phyloP scores from a whole-genome alignment of 1,140 invertebrate genomes.

The Cydia pomonella region DNA sequence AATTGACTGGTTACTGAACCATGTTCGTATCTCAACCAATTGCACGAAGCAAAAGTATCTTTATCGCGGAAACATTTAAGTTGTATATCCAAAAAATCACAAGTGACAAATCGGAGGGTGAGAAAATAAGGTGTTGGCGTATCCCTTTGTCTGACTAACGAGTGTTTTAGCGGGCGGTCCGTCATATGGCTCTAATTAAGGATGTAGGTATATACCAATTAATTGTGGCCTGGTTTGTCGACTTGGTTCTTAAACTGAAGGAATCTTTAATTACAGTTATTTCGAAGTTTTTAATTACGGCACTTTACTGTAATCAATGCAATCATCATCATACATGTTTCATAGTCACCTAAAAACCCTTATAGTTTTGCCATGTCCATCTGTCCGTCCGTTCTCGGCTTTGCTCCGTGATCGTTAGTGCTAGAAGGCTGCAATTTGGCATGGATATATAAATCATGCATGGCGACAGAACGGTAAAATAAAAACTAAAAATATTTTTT shows the following conservation, averaged over 20 bases:
- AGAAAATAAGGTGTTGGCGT: slow-evolving; percentile 13
- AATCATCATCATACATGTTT: no score
- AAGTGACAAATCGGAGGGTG: background rate
- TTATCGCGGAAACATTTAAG: background rate
- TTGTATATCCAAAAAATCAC: background rate
- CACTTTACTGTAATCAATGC: background rate
- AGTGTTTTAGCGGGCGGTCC: slow-evolving; percentile 16
- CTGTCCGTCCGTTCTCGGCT: no score
- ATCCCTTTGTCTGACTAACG: slow-evolving; percentile 28
- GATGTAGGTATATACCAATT: slow-evolving; percentile 12
- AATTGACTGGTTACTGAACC: slow-evolving; percentile 16
- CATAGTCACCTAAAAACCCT: no score
- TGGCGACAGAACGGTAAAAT: no score
- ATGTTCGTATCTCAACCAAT: background rate
- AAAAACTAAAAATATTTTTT: no score
- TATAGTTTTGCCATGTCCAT: no score
- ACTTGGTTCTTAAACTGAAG: background rate
- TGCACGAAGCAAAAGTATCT: background rate
- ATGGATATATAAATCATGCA: no score
- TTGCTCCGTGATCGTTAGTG: no score
- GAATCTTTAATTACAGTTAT: background rate
- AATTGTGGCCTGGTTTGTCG: slow-evolving; percentile 23
- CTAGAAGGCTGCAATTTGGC: no score
- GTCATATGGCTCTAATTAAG: slow-evolving; percentile 22
- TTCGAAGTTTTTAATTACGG: background rate